These are phyloP conservation scores for Dolichoris vasculosae DNA, from an alignment of 1,140 invertebrate genomes.

Conservation along the genomic window DNA sequence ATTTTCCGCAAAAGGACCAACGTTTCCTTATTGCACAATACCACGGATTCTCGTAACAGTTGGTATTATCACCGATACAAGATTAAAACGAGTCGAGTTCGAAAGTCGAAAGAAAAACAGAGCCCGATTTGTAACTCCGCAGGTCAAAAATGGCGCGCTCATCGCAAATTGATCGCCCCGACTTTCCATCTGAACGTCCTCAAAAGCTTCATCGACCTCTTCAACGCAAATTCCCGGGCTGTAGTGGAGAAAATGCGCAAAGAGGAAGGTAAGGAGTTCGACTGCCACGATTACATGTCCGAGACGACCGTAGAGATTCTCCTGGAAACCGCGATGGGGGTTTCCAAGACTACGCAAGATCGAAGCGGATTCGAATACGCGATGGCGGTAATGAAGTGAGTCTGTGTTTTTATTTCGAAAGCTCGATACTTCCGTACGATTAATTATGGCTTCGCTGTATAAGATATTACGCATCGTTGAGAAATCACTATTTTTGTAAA, in stretches of 20 bases:
- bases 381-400: slow-evolving; percentile 87
- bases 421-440: no score
- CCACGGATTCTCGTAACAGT: neutral
- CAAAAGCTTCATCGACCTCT: slow-evolving; percentile 87
- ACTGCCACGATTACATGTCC: slow-evolving; percentile 89
- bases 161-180: slow-evolving; percentile 87
- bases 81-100: no score
- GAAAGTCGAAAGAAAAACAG: no score
- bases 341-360: slow-evolving; percentile 83
- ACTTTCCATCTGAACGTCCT: slow-evolving; percentile 89
- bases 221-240: slow-evolving; percentile 84
- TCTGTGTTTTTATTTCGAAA: slow-evolving; percentile 10
- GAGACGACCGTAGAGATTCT: slow-evolving; percentile 88
- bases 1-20: no score
- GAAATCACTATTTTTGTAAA: neutral
- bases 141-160: slow-evolving; percentile 87
- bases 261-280: slow-evolving; percentile 80
- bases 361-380: slow-evolving; percentile 87
- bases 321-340: slow-evolving; percentile 88
- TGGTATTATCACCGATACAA: no score
- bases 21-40: neutral
- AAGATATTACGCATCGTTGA: neutral
- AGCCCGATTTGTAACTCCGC: neutral
- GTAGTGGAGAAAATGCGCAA: slow-evolving; percentile 80
- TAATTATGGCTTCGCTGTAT: no score